These are phyloP conservation scores for Chiroxiphia lanceolata DNA, from an alignment of 2,797 vertebrate genomes.

Conservation along the genomic window DNA sequence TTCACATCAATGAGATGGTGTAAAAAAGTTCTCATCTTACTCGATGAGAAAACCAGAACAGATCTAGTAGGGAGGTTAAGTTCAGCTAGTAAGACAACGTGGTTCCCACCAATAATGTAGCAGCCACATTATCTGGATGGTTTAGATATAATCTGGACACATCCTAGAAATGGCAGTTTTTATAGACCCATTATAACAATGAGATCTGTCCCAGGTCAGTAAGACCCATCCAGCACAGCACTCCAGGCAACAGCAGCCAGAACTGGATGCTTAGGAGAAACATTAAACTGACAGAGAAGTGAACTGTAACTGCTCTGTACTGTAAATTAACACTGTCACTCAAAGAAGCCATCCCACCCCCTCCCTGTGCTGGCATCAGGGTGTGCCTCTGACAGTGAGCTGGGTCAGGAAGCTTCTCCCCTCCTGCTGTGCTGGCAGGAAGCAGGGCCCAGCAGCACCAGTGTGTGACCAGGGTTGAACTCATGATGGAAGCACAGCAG, in stretches of 20 bases:
- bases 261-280: neutral
- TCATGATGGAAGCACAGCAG: neutral
- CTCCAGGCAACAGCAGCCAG: neutral
- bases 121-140: neutral
- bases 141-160: neutral
- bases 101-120: neutral
- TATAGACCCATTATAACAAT: neutral
- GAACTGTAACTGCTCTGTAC: neutral
- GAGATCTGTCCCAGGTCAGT: conserved; percentile 17
- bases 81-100: rapidly evolving
- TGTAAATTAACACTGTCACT: neutral
- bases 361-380: neutral
- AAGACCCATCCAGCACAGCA: conserved; percentile 4
- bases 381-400: neutral
- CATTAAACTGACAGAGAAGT: neutral
- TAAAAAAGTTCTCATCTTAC: neutral
- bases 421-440: neutral
- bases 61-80: neutral
- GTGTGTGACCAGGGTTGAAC: rapidly evolving
- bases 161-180: neutral
- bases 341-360: neutral
- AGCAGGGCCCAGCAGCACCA: neutral
- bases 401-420: neutral
- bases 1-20: neutral
- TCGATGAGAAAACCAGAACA: neutral